Conservation (phyloP, 2,888 invertebrate species). For the Hirtodrosophila cameraria region DNA sequence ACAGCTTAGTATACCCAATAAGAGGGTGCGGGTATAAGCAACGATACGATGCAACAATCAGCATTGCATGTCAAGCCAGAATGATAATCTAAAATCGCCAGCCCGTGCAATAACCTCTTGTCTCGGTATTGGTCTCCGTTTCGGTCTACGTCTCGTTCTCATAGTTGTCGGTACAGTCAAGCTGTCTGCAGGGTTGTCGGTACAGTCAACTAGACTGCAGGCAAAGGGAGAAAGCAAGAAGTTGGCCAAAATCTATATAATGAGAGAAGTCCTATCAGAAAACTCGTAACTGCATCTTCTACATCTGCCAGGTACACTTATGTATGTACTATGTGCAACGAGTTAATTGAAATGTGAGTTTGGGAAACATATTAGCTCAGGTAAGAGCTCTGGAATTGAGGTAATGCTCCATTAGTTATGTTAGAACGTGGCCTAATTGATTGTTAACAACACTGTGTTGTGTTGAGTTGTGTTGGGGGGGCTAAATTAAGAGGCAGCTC, state of each 20-base stretch:
- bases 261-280: conserved; percentile 9
- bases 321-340: conserved; percentile 18
- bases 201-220: too few species aligned
- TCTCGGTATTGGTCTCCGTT: too few species aligned
- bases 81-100: conserved; percentile 70
- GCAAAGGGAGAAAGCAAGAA: conserved; percentile 9
- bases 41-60: conserved; percentile 41
- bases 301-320: conserved; percentile 44
- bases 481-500: conserved; percentile 2
- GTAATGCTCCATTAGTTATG: conserved; percentile 49
- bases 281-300: conserved; percentile 48
- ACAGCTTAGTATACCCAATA: neutral
- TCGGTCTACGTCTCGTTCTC: conserved; percentile 33
- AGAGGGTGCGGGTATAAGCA: conserved; percentile 20
- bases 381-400: conserved; percentile 3
- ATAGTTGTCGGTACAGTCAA: neutral
- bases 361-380: conserved; percentile 2
- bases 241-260: conserved; percentile 1
- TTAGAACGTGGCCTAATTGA: conserved; percentile 51
- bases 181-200: neutral
- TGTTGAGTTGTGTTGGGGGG: too few species aligned
- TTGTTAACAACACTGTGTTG: conserved; percentile 7
- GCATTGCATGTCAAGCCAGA: conserved; percentile 58
- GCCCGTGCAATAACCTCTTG: conserved; percentile 74
- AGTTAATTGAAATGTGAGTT: conserved; percentile 50